Base-by-base conservation (phyloP, 2,888 invertebrate genomes). In the Sphaeridia pumilis region DNA sequence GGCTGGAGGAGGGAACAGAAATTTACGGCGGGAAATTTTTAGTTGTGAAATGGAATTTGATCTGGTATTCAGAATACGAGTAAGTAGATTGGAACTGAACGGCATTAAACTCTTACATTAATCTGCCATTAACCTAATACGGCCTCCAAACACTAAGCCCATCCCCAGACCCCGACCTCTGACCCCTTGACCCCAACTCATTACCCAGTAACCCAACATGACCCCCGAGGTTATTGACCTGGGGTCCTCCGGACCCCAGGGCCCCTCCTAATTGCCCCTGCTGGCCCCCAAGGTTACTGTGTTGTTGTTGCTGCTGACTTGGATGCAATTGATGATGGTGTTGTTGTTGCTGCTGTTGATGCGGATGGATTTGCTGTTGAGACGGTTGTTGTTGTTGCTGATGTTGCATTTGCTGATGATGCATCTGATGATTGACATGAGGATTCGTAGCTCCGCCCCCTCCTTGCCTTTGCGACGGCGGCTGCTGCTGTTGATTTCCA, bases 351-450 rank as follows among this genome's bases (percentile, higher is more conserved):
- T 46, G 55, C 12, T 54, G 58, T 22, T 54, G 66, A 5, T 65
- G 67, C 25, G 64, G 61, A 22, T 54, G 67, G 65, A 20, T 68
- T 67, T 20, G 69, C 65, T 49, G 53, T 1, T 55, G 54, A n/a
- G 57, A 63, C 4, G 61, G 65, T 25, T 61, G 68, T 12, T 65
- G 66, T 12, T 63, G 63, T 17, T 65, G 67, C 2, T 64, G 64
- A 12, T 65, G 67, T 35, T 66, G 67, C 50, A 64, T 65, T 25
- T 64, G 66, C 27, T 59, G 66, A 47, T 66, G 70, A 20, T 70
- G 67, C 50, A 69, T 70, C 58, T 65, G 72, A 65, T 61, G 73
- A 67, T 66, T 66, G 26, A 48, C 54, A 48, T 53, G 53, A 35
- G 42, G 50, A 34, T 56, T 72, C 17, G 41, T 28, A 21, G 24